Conservation (phyloP, 2,797 vertebrate genomes). For the Distichodus sexfasciatus region DNA sequence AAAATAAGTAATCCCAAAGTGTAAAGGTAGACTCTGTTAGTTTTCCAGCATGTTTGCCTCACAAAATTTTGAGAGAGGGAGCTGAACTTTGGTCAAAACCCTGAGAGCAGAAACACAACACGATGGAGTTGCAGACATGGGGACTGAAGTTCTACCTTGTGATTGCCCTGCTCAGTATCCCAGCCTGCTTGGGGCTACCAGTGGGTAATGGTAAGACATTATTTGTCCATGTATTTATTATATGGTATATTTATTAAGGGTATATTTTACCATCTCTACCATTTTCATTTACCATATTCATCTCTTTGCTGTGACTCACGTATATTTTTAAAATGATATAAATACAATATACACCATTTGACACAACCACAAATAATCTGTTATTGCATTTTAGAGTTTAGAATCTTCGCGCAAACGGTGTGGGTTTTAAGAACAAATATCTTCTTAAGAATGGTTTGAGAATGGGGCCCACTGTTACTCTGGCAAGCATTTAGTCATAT, state of each 20-base stretch:
- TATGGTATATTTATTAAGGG: not conserved
- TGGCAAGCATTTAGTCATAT: no score
- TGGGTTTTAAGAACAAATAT: no score
- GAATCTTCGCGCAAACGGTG: no score
- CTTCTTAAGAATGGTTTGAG: no score
- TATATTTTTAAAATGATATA: no score
- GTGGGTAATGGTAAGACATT: slow-evolving; percentile 69
- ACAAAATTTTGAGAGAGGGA: slow-evolving; percentile 8
- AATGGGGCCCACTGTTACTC: no score
- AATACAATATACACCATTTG: no score
- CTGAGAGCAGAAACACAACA: slow-evolving; percentile 41
- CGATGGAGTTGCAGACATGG: slow-evolving; percentile 64
- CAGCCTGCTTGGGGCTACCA: slow-evolving; percentile 62
- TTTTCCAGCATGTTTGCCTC: slow-evolving; percentile 25
- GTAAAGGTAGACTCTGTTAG: not conserved
- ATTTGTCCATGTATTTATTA: not conserved
- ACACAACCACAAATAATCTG: no score
- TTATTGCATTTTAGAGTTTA: no score
- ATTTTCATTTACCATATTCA: no score
- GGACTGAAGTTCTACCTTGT: slow-evolving; percentile 49
- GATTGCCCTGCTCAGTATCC: slow-evolving; percentile 49
- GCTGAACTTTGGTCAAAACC: slow-evolving; percentile 61
- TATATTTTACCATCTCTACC: no score
- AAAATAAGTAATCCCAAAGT: not conserved
- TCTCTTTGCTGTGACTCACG: no score